Evolutionary conservation across 2,888 invertebrate species (phyloP).

Genomic region (Perithous albicinctus): DNA sequence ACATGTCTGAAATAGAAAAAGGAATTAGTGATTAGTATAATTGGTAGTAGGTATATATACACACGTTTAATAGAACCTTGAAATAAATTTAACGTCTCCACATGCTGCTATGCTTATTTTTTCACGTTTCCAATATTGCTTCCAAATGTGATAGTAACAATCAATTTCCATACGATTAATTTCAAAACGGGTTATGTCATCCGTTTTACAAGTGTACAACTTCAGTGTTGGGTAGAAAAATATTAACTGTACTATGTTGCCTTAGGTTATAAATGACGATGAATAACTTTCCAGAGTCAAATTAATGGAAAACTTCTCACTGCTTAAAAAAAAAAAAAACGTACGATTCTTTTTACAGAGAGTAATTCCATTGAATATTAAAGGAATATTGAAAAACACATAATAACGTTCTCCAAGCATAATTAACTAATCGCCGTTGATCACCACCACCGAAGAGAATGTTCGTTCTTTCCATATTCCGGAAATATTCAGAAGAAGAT

Average conservation of each 20-base stretch:
- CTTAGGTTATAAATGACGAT: background rate
- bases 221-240: background rate
- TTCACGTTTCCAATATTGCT: background rate
- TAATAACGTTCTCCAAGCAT: background rate
- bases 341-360: background rate
- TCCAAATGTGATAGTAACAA: too few relatives aligned
- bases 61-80: slow-evolving; percentile 34
- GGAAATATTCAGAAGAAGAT: background rate
- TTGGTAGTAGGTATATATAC: slow-evolving; percentile 30
- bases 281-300: too few relatives aligned
- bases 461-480: background rate
- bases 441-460: slow-evolving; percentile 20
- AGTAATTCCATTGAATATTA: background rate
- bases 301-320: background rate
- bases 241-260: too few relatives aligned
- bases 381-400: too few relatives aligned
- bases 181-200: too few relatives aligned
- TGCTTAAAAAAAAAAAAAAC: background rate
- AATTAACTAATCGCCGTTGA: background rate
- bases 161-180: too few relatives aligned
- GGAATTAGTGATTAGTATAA: slow-evolving; percentile 65
- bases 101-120: background rate
- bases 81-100: background rate
- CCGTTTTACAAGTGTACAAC: too few relatives aligned
- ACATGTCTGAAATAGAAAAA: slow-evolving; percentile 88